Evolutionary conservation across 1,140 invertebrate species (phyloP), one percentile per base, ranked within the genome.

Genomic region (Stegodyphus dumicola): DNA sequence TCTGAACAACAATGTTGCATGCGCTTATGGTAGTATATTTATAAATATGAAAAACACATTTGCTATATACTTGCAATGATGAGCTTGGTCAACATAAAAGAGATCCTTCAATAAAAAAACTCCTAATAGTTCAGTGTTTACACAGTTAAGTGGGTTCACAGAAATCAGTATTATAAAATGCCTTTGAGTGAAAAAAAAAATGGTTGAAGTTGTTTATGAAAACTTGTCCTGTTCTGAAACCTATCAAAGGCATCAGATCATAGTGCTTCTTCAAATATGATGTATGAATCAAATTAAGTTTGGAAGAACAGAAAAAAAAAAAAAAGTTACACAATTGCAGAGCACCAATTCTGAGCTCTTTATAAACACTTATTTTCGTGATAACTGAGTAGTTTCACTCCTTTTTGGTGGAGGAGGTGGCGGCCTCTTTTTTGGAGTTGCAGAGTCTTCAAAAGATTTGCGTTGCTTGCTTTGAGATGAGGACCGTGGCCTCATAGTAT

Each of bases 341-440:
- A 85, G 81, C 81, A 85, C 81, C 81, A 67, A 49, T 69, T 54
- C 33, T 85, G 81, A 85, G 81, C 81, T 60, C 71, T 71, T 69
- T 11, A 52, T 48, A 77, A 66, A 13, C n/a, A 11, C 18, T 33
- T 84, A 84, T 69, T 73, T 71, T 6, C 17, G 64, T n/a, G 92
- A 93, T 49, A 95, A 90, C 88, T 95, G 94, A 7, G 95, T 96
- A 2, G 94, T 94, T 87, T 95, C 94, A 86, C 94, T 95, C 75
- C 95, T 91, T 87, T 95, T 95, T 6, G 95, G 95, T 7, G 94
- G 94, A 11, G 94, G 94, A 5, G 94, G 94, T 2, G 94, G 94
- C n/a, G 94, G 94, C 84, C 93, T 91, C 87, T 93, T 92, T 84
- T 93, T 93, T 7, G 89, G 89, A 9, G 89, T 87, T 13, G 88